Conservation (phyloP, 2,888 invertebrate species). For the Stenoptilia bipunctidactyla region DNA sequence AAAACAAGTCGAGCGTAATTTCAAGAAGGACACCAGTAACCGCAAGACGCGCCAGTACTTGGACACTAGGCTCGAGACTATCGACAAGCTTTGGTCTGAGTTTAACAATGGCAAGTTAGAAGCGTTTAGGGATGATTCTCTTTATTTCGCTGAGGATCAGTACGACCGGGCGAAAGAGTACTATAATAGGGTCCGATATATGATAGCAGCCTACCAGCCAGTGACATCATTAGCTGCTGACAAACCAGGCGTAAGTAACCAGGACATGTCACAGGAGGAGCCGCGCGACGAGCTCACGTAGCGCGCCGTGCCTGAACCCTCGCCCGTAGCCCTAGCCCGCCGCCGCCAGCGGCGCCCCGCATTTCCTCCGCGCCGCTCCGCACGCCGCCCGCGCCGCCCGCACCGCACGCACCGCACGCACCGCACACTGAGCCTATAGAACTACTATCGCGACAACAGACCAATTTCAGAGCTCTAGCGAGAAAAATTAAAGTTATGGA, state of each 20-base stretch:
- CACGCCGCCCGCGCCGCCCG: no score
- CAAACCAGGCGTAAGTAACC: neutral
- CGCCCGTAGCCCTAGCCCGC: no score
- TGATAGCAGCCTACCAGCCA: neutral
- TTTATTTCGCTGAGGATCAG: slow-evolving; percentile 1
- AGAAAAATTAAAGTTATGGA: slow-evolving; percentile 5
- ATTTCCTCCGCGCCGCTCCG: neutral
- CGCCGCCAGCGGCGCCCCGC: neutral
- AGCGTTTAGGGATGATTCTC: neutral
- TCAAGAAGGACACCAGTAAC: slow-evolving; percentile 1
- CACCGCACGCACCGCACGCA: no score
- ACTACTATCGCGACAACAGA: slow-evolving; percentile 4
- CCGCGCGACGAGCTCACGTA: neutral
- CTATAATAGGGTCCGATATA: neutral
- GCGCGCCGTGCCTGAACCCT: no score
- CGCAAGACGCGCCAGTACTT: neutral
- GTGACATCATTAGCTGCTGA: neutral
- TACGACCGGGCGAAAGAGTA: neutral
- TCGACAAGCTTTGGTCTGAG: slow-evolving; percentile 5
- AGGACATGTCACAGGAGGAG: neutral
- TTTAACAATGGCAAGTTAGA: slow-evolving; percentile 3
- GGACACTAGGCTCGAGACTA: neutral
- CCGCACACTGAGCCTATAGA: neutral
- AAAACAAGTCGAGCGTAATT: slow-evolving; percentile 3
- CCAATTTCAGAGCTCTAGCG: slow-evolving; percentile 9